Base-by-base conservation (phyloP, 92 coral and sea anemone genomes). In the Parazoanthus darwini region DNA sequence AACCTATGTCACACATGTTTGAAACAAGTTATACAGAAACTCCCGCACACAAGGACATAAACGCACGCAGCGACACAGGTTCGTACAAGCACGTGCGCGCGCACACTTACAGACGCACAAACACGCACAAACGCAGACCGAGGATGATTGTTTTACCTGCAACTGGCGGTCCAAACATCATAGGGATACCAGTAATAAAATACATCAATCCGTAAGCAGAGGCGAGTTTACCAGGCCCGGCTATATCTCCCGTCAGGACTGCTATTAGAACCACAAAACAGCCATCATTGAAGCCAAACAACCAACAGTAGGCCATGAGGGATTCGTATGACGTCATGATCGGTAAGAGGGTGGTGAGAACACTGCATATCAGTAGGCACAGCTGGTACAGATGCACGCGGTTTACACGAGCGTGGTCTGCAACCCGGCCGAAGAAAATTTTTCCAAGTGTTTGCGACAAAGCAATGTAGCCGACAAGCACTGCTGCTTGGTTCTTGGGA, bases 101-200 rank as follows among this genome's bases (percentile, higher is more conserved):
- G 13, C 25, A 36, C 22, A 74, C 8, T 29, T 29, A 74, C 78
- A 74, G 0, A 35, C 25, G 37, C 44, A 36, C 78, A 35, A 2
- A 74, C 25, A 36, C 7, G 8, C n/a, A 36, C n/a, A 13, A n/a
- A 36, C 46, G 15, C 77, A 74, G 35, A 74, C 44, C 15, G 2
- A 29, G 18, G 14, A 74, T 13, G 5, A 74, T 35, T 35, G 26
- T 44, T 94, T 75, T 56, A 94, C 97, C 95, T 25, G 97, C 97
- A 3, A 94, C 95, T 2, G 97, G 95, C 4, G 97, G 95, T 3
- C 97, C 97, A 42, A 93, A 23, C 94, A 94, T 94, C 97, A 94
- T 91, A 1, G 97, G 97, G 51, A 93, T 71, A 36, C 93, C 92
- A 35, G 93, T 91, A 63, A 94, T 78, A 6, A 88, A 84, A 76